Percentiles rank a stretch among this genome's conserved stretches.
Conservation (phyloP, 2,888 invertebrate species). For the Tetragonula carbonaria region DNA sequence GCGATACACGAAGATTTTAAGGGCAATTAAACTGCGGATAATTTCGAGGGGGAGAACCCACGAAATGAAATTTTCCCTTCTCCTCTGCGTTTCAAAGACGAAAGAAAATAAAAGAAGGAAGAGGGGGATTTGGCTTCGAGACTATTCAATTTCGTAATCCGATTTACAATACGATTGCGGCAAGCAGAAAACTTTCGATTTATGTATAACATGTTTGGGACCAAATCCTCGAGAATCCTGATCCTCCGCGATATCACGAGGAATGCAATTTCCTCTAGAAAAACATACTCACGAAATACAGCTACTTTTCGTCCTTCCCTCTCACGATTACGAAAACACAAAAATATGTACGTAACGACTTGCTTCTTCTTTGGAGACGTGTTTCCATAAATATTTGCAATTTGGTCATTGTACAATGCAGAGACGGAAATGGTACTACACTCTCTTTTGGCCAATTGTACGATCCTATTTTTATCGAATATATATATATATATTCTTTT, state of each 20-base stretch:
- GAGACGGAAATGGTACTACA: not conserved
- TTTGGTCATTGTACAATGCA: not conserved
- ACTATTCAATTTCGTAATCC: conserved; percentile 77
- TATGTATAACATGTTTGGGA: conserved; percentile 65
- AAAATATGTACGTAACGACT: conserved; percentile 35
- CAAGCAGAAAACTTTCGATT: conserved; percentile 72
- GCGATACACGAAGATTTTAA: conserved; percentile 12
- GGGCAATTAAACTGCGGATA: conserved; percentile 49
- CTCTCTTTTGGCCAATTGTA: too few relatives aligned
- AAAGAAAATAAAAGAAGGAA: not conserved
- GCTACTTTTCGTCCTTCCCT: conserved; percentile 18
- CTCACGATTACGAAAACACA: conserved; percentile 50
- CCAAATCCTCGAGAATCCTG: conserved; percentile 62
- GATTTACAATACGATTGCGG: conserved; percentile 73
- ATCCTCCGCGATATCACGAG: conserved; percentile 23
- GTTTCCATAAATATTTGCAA: not conserved
- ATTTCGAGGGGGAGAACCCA: conserved; percentile 39
- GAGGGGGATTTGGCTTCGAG: conserved; percentile 24
- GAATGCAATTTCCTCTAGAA: conserved; percentile 61
- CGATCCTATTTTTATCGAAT: too few relatives aligned
- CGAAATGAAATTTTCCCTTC: conserved; percentile 43
- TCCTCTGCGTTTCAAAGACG: not conserved
- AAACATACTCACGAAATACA: conserved; percentile 45
- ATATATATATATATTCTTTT: too few relatives aligned
- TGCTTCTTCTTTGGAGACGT: not conserved